Evolutionary conservation across 2,797 vertebrate species (phyloP), one percentile per base, ranked within the genome.

Genomic region (Galagoides demidoff): DNA sequence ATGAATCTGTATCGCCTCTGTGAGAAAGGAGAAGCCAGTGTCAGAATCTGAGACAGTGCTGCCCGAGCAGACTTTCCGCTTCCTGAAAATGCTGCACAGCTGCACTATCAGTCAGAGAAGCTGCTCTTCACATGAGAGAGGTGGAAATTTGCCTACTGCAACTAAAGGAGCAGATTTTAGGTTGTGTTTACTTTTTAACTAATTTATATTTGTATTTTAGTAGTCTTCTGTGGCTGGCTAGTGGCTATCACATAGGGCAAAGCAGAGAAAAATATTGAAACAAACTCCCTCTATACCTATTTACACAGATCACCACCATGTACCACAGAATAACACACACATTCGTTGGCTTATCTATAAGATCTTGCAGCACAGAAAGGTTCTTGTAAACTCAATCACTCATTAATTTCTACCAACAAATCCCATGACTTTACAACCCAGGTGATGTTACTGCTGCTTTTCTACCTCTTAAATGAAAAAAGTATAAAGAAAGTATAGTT

Each of bases 1-100:
- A 83, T 99, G 99, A 92, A 99, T 98, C 92, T 99, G 97, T 5
- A 98, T 97, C 0, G 97, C 73, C 95, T 99, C 99, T 99, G 98
- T 6, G 84, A 87, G 3, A 92, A 98, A 85, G 9, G 78, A 90
- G 61, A 93, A 66, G 5, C 5, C 76, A 74, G 68, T 5, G 61
- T 95, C 55, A 96, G 20, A 82, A 12, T 43, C 63, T 79, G 71
- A 74, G 76, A 45, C 7, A 66, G 3, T 11, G 63, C 22, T 27
- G 7, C 57, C 16, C 27, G 68, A n/a, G 2, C 1, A 1, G 39
- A 90, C 12, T 5, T 70, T 76, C 23, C 29, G 29, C 39, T 25
- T 25, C 45, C 66, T 6, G 10, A 55, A 73, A 88, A 78, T 7
- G n/a, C 16, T 89, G n/a, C 19, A 61, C 0, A 34, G 59, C 6